phyloP scores from a whole-genome alignment of 2,113 vertebrate species.

The Calyptommatus sinebrachiatus region DNA sequence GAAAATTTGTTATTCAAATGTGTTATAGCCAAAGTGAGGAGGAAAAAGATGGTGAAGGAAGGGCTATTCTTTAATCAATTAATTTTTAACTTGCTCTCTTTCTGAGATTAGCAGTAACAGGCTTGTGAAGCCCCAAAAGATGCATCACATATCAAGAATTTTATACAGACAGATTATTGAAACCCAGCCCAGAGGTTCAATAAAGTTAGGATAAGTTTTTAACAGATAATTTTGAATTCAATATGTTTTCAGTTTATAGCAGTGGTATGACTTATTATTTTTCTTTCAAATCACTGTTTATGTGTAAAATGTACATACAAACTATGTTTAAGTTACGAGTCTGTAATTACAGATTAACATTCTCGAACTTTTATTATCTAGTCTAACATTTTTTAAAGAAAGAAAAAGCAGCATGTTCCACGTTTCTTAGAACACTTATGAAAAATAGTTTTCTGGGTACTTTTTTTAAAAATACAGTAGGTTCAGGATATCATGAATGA shows the following conservation, averaged over 20 bases:
- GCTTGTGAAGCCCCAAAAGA: constrained; percentile 39
- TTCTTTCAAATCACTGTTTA: constrained; percentile 13
- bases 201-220: constrained; percentile 14
- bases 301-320: background rate
- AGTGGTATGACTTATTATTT: constrained; percentile 32
- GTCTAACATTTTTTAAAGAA: background rate
- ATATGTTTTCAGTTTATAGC: constrained; percentile 19
- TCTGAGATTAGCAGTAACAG: constrained; percentile 46
- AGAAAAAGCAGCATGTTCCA: background rate
- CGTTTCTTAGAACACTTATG: background rate
- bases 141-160: constrained; percentile 55
- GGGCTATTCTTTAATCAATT: constrained; percentile 30
- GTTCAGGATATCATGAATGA: too few species aligned
- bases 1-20: constrained; percentile 21
- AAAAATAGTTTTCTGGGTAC: background rate
- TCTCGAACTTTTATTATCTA: constrained; percentile 8
- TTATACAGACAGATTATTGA: constrained; percentile 47
- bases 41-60: background rate
- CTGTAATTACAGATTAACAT: background rate
- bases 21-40: background rate
- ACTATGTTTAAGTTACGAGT: constrained; percentile 11
- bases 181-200: constrained; percentile 47
- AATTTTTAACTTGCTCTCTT: background rate
- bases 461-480: background rate
- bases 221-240: constrained; percentile 26